Conservation (phyloP, 2,797 vertebrate genomes). For the Parambassis ranga region DNA sequence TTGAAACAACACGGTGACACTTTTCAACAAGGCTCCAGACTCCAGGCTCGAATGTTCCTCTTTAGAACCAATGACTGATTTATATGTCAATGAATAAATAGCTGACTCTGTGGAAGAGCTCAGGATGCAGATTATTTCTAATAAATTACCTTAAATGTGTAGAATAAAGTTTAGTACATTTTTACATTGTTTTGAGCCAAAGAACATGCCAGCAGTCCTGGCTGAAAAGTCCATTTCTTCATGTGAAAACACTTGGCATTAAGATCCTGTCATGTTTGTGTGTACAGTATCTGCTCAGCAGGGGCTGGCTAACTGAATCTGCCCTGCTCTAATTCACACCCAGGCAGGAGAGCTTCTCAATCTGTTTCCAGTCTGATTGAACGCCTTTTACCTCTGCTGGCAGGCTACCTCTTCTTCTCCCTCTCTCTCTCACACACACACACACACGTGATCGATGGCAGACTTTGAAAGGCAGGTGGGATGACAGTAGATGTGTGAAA, state of each 20-base stretch:
- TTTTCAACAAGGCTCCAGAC: neutral
- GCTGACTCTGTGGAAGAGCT: too few species aligned
- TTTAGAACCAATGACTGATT: too few species aligned
- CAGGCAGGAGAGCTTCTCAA: constrained; percentile 27
- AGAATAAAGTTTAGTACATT: too few species aligned
- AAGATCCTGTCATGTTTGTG: neutral
- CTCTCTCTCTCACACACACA: neutral
- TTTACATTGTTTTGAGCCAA: neutral
- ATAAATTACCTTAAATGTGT: too few species aligned
- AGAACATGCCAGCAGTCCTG: too few species aligned
- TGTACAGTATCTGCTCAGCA: neutral
- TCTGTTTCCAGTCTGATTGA: constrained; percentile 36
- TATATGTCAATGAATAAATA: too few species aligned
- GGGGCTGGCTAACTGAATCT: constrained; percentile 19
- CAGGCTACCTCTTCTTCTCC: constrained; percentile 3
- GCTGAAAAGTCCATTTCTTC: too few species aligned
- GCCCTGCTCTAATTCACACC: constrained; percentile 16
- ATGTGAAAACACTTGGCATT: too few species aligned
- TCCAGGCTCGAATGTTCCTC: too few species aligned
- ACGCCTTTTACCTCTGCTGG: constrained; percentile 20
- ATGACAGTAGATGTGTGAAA: constrained; percentile 6
- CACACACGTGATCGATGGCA: constrained; percentile 12
- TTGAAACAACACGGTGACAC: constrained; percentile 4
- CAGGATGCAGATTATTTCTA: too few species aligned
- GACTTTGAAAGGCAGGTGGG: constrained; percentile 23